These are phyloP conservation scores for Marmota flaviventris DNA, from an alignment of 2,113 vertebrate genomes.

Conservation along the genomic window DNA sequence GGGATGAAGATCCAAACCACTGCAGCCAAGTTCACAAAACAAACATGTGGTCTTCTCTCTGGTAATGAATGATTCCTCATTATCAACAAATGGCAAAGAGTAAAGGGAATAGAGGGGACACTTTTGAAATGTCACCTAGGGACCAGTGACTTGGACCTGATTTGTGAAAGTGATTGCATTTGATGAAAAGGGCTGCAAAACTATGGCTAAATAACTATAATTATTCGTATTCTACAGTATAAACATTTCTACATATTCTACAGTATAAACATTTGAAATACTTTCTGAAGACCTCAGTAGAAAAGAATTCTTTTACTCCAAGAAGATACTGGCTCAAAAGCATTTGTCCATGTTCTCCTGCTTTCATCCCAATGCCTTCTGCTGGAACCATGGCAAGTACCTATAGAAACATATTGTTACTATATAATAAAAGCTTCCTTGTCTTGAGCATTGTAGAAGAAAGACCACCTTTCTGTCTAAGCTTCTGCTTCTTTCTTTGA, in stretches of 20 bases:
- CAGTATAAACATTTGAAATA: conserved; percentile 3
- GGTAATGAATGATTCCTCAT: conserved; percentile 33
- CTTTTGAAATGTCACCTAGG: conserved; percentile 17
- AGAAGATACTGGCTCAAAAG: background rate
- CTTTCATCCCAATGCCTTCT: conserved; percentile 24
- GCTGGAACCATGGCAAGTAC: background rate
- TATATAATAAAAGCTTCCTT: background rate
- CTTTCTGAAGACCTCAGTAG: background rate
- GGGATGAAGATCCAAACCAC: conserved; percentile 37
- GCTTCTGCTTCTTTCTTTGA: background rate
- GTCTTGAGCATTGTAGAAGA: background rate
- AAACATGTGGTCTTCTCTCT: conserved; percentile 37
- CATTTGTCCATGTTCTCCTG: background rate
- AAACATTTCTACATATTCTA: background rate
- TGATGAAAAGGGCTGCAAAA: background rate
- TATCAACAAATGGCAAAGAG: conserved; percentile 55
- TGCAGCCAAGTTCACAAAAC: conserved; percentile 60
- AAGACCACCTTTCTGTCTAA: background rate
- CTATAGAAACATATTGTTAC: conserved; percentile 32
- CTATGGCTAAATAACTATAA: background rate
- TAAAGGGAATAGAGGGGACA: background rate
- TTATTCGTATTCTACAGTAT: background rate
- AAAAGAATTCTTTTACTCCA: background rate
- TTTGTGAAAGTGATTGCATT: conserved; percentile 20
- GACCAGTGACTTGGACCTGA: background rate